Conservation (phyloP, 2,797 vertebrate species). For the Gorsachius magnificus region DNA sequence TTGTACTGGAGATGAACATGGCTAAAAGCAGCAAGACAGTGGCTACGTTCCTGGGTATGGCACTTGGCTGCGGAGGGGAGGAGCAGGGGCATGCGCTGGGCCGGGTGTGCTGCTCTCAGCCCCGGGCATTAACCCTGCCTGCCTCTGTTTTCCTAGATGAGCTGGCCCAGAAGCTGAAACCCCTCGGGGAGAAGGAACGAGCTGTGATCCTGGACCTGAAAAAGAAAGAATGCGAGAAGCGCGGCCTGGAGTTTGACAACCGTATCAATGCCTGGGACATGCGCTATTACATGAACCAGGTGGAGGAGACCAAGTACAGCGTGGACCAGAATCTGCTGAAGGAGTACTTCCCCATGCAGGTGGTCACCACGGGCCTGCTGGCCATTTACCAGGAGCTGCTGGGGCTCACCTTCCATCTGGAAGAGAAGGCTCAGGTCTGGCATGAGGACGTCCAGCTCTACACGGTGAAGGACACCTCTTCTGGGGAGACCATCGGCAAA, state of each 20-base stretch:
- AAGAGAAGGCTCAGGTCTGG: constrained; percentile 85
- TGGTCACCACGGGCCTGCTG: constrained; percentile 91
- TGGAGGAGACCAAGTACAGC: constrained; percentile 92
- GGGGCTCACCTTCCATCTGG: constrained; percentile 86
- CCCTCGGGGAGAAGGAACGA: constrained; percentile 89
- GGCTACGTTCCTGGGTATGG: constrained; percentile 87
- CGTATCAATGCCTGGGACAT: constrained; percentile 93
- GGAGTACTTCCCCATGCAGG: constrained; percentile 97
- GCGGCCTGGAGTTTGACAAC: constrained; percentile 79
- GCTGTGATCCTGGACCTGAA: constrained; percentile 87
- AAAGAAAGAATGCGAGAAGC: constrained; percentile 86
- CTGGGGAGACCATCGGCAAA: constrained; percentile 82
- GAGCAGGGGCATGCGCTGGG: fast-evolving
- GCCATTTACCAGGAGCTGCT: constrained; percentile 96
- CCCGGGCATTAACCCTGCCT: background rate
- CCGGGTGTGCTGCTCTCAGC: background rate
- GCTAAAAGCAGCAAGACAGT: constrained; percentile 87
- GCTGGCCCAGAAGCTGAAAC: constrained; percentile 86
- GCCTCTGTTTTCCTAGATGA: constrained; percentile 79
- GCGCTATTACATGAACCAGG: constrained; percentile 97
- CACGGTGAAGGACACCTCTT: constrained; percentile 81
- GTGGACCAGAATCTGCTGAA: constrained; percentile 96
- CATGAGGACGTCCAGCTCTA: constrained; percentile 92
- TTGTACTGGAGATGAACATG: constrained; percentile 99
- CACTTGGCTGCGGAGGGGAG: background rate